phyloP scores from a whole-genome alignment of 2,113 vertebrate genomes.

The Cardinalis cardinalis region DNA sequence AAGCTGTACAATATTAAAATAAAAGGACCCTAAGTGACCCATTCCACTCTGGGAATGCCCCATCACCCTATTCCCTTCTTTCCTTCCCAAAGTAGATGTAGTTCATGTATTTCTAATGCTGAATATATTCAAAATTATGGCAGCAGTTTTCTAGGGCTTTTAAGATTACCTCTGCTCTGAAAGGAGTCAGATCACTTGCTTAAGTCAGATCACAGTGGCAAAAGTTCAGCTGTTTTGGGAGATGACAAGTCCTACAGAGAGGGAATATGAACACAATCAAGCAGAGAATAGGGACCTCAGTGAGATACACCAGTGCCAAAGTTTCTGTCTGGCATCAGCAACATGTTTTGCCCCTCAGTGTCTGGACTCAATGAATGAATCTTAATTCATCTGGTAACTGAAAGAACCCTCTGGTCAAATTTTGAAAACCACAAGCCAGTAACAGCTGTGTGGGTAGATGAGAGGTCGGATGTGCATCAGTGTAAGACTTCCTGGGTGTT shows the following conservation, averaged over 20 bases:
- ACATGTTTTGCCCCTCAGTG: neutral
- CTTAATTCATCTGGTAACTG: conserved; percentile 1
- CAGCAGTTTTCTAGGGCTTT: neutral
- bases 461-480: neutral
- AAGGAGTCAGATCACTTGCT: neutral
- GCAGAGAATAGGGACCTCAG: neutral
- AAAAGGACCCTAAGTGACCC: neutral
- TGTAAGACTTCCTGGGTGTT: conserved; percentile 3
- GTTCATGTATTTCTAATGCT: neutral
- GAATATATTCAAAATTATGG: neutral
- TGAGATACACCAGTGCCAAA: neutral
- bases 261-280: neutral
- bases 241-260: neutral
- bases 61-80: neutral
- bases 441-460: conserved; percentile 9
- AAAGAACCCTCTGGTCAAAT: neutral
- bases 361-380: neutral
- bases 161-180: neutral
- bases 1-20: neutral
- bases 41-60: neutral
- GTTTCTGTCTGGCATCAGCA: neutral
- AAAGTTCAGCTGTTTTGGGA: conserved; percentile 4
- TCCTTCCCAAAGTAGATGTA: neutral
- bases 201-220: no score
- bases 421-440: neutral